These are phyloP conservation scores for Xenus cinereus DNA, from an alignment of 2,113 vertebrate genomes.

Conservation along the genomic window DNA sequence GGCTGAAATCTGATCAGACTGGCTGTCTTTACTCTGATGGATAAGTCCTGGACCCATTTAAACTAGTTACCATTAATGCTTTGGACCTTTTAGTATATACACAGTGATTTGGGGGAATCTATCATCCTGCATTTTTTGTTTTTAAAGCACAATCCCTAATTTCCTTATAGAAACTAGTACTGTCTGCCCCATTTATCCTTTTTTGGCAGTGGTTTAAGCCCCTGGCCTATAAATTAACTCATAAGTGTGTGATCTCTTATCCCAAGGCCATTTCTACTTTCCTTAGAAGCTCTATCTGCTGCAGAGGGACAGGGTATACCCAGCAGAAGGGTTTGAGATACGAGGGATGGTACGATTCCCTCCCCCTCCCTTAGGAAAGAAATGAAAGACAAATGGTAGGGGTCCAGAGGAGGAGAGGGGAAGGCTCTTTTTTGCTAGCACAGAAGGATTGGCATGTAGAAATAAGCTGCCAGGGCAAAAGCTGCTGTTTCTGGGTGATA, in stretches of 20 bases:
- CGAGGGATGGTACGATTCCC: neutral
- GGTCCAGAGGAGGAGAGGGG: neutral
- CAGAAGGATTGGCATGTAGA: neutral
- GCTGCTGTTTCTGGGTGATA: conserved; percentile 52
- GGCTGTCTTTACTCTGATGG: neutral
- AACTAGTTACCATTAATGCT: neutral
- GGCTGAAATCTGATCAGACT: neutral
- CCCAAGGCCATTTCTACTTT: neutral
- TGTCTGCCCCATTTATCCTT: neutral
- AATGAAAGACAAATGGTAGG: neutral
- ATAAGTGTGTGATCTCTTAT: neutral
- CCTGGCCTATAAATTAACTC: neutral
- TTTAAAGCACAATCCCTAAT: neutral
- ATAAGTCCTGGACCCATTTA: neutral
- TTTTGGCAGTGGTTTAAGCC: neutral
- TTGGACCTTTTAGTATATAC: neutral
- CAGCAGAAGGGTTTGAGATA: neutral
- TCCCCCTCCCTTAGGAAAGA: neutral
- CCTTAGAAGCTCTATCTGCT: neutral
- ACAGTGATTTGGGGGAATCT: neutral
- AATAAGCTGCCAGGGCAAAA: conserved; percentile 4
- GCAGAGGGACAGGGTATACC: neutral
- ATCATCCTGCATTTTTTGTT: neutral
- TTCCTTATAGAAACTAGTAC: neutral
- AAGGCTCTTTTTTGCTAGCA: neutral